Percentiles rank a stretch among this genome's conserved stretches.
Conservation (phyloP, 1,140 invertebrate species). For the Trinorchestia longiramus region DNA sequence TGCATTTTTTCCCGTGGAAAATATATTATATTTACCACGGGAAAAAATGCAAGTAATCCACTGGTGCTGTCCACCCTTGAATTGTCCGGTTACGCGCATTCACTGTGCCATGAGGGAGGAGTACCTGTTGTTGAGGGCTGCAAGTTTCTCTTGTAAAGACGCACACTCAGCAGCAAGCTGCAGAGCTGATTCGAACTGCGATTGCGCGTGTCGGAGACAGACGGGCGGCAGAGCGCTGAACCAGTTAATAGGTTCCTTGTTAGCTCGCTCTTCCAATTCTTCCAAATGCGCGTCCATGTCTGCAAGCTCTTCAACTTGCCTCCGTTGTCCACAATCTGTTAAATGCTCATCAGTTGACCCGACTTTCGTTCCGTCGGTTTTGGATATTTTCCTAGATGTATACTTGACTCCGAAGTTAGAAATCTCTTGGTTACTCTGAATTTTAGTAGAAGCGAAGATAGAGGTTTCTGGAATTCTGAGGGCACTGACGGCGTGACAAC, state of each 20-base stretch:
- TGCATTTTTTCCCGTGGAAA: no score
- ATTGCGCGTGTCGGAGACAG: background rate
- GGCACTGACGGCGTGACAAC: slow-evolving; percentile 18
- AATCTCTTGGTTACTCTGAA: background rate
- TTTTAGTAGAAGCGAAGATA: background rate
- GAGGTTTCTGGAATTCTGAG: slow-evolving; percentile 24
- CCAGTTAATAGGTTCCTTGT: slow-evolving; percentile 33
- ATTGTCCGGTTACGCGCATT: background rate
- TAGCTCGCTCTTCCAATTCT: background rate
- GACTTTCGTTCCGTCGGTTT: background rate
- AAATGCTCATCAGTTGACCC: no score
- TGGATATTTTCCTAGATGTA: background rate
- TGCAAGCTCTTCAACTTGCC: background rate
- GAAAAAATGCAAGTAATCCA: no score
- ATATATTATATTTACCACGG: no score
- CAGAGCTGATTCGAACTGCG: background rate
- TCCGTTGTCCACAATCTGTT: background rate
- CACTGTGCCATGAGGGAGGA: background rate
- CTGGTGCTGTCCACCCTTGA: no score
- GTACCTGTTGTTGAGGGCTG: background rate
- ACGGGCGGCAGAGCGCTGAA: slow-evolving; percentile 5
- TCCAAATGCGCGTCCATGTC: background rate
- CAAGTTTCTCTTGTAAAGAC: background rate
- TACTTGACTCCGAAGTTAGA: background rate
- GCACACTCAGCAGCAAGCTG: slow-evolving; percentile 7